Evolutionary conservation across 2,113 vertebrate genomes (phyloP), one percentile per base, ranked within the genome.

Genomic region (Thomomys bottae): DNA sequence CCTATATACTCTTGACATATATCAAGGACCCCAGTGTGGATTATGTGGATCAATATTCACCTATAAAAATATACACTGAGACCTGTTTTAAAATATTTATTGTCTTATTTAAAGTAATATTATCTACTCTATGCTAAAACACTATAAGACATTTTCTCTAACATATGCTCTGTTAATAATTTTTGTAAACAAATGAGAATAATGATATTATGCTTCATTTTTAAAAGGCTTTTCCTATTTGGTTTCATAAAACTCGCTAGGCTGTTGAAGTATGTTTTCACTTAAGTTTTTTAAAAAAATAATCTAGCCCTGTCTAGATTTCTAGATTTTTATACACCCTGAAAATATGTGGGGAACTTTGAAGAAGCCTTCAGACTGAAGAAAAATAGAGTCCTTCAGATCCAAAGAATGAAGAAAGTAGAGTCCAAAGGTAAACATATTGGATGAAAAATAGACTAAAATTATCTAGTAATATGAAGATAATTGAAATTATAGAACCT

Each of bases 361-460:
- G 15, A 49, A 20, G 7, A 9, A 82, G 34, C 68, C 70, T 23
- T 63, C 0, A 72, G 36, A 90, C 71, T 76, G 6, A 6, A 24
- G 5, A 3, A 54, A 34, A 66, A 85, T n/a, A n/a, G n/a, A n/a
- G n/a, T 36, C 81, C 57, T 23, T 92, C 75, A 42, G 38, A 54
- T 21, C 88, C 64, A 82, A 94, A 71, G 78, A 2, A 24, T 92
- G 30, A 82, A 24, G 1, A 76, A 93, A 75, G n/a, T 49, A 76
- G 28, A 14, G 32, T 28, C n/a, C 82, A 83, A 92, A 30, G 49
- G 49, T 54, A 1, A 21, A 2, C 28, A 64, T 24, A 5, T 36
- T 70, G 87, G 8, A 61, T 49, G 57, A 72, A 89, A 63, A 89
- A 79, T 1, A 78, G 8, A 15, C 71, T 90, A n/a, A 45, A 71